A percentile compares a stretch with the other conserved stretches of the same genome.
Evolutionary conservation across 2,888 invertebrate species (phyloP).

Genomic region (Caradrina clavipalpis): DNA sequence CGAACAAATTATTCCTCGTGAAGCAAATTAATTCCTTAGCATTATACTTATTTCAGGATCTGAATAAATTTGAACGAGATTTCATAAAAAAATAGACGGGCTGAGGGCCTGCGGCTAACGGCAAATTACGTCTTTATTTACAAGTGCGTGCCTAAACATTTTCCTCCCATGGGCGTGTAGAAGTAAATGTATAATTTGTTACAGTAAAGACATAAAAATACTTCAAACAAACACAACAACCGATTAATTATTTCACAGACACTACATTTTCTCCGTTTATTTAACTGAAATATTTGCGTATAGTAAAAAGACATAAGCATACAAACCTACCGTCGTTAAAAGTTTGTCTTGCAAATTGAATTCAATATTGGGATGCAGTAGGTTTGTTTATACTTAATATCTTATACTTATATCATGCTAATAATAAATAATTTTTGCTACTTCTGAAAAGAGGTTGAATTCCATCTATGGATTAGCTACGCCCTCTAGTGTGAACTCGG

Average conservation of each 20-base stretch:
- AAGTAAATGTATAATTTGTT: constrained; percentile 45
- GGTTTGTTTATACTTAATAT: too few relatives aligned
- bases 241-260: not conserved
- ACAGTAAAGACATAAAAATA: constrained; percentile 30
- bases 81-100: constrained; percentile 85
- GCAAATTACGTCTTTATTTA: constrained; percentile 89
- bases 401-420: too few relatives aligned
- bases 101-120: constrained; percentile 83
- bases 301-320: not conserved
- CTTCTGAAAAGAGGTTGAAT: too few relatives aligned
- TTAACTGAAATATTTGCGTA: not conserved
- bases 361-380: not conserved
- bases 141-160: constrained; percentile 77
- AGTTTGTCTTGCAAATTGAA: not conserved
- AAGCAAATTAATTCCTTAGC: constrained; percentile 88
- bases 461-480: too few relatives aligned
- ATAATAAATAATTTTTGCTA: too few relatives aligned
- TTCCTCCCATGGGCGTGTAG: constrained; percentile 69
- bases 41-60: constrained; percentile 88
- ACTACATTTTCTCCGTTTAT: not conserved
- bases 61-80: constrained; percentile 88
- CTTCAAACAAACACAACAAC: not conserved
- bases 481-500: too few relatives aligned
- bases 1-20: constrained; percentile 83
- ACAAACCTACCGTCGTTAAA: not conserved